Evolutionary conservation across 1,140 invertebrate genomes (phyloP).

Genomic region (Trachymyrmex septentrionalis): DNA sequence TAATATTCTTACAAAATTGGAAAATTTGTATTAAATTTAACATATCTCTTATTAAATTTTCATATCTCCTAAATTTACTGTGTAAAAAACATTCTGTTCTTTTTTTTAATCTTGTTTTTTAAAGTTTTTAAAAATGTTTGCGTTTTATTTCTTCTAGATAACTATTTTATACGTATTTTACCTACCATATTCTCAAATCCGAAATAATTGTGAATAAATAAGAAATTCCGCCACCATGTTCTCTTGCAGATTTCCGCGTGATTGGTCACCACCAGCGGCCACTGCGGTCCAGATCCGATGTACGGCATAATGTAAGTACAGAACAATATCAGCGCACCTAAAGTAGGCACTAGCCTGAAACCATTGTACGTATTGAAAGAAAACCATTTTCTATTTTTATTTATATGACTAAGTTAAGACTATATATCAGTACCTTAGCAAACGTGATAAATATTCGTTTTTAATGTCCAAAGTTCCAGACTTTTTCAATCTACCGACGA

Average conservation of each 20-base stretch:
- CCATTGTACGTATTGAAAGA: background rate
- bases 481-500: constrained; percentile 88
- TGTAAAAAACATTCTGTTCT: too few relatives aligned
- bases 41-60: too few relatives aligned
- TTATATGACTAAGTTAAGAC: background rate
- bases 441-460: constrained; percentile 88
- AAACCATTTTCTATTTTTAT: background rate
- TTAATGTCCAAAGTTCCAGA: constrained; percentile 88
- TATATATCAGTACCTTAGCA: constrained; percentile 86
- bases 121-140: background rate
- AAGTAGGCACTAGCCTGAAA: constrained; percentile 88
- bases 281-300: constrained; percentile 89
- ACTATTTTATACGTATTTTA: background rate
- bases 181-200: constrained; percentile 89
- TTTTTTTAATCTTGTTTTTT: background rate
- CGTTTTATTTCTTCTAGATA: background rate
- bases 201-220: constrained; percentile 90
- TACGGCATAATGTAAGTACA: constrained; percentile 89
- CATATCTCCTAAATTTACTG: too few relatives aligned
- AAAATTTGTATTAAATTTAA: too few relatives aligned
- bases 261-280: constrained; percentile 89
- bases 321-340: constrained; percentile 89
- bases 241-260: constrained; percentile 89
- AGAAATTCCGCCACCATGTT: constrained; percentile 89
- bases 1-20: background rate